Evolutionary conservation across 1,140 invertebrate genomes (phyloP), one percentile per base, ranked within the genome.

Genomic region (Drosophila mauritiana): DNA sequence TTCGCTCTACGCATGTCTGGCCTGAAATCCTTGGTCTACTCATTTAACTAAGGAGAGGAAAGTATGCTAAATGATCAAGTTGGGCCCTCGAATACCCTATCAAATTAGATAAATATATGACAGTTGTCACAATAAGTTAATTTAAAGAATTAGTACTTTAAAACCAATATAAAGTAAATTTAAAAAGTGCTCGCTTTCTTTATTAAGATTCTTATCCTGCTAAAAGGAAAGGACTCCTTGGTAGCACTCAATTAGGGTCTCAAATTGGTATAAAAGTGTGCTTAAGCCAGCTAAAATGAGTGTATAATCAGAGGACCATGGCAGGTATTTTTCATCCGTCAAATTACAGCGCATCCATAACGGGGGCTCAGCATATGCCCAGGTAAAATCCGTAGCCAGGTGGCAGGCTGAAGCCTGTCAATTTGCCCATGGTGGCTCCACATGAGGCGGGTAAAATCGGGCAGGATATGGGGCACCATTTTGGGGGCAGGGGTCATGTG

Each of bases 41-140:
- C 56, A 74, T 59, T 78, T 67, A 78, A 81, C 82, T 78, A 81
- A 70, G 73, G 81, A 81, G 68, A 74, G 85, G 73, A 86, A 62
- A 74, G 8, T 20, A 17, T 11, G n/a, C 3, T 6, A 34, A 17
- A 12, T 13, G 17, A 13, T 36, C 0, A 22, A 59, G 37, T 13
- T 37, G 37, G 12, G 6, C 5, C 11, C 3, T 7, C 0, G 13
- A 22, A 59, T 63, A 63, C 59, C 4, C 59, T 62, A 1, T 10
- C 11, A 46, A 1, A 3, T 22, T 12, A 2, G 2, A 25, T 0
- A 13, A 46, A 45, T 11, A 20, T 31, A 7, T 31, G 31, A 31
- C 7, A 0, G 0, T 10, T 0, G 0, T 6, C 5, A 27, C 6
- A 27, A 27, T 6, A 31, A 8, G 31, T 31, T 31, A 3, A 31